Conservation (phyloP, 2,888 invertebrate genomes). For the Thecocarcelia acutangulata region DNA sequence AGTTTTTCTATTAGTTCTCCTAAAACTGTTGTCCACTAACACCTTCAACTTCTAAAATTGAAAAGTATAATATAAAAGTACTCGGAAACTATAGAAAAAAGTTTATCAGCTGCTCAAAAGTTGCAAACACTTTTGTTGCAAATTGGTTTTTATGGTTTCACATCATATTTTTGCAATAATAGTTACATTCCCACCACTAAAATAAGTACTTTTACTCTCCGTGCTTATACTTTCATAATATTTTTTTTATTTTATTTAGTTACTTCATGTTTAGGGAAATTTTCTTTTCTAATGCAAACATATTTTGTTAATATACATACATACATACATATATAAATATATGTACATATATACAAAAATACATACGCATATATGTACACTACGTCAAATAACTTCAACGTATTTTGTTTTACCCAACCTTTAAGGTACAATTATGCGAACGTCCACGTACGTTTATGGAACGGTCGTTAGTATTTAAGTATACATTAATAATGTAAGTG, state of each 20-base stretch:
- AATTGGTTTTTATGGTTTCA: constrained; percentile 60
- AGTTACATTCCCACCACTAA: constrained; percentile 12
- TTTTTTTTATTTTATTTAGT: neutral
- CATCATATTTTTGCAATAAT: constrained; percentile 49
- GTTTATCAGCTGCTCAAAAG: constrained; percentile 52
- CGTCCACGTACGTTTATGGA: no score
- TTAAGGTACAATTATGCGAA: no score
- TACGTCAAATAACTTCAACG: no score
- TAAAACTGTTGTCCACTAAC: constrained; percentile 38
- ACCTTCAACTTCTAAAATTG: constrained; percentile 9
- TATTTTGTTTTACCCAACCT: no score
- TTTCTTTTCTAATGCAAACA: neutral
- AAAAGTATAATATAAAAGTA: neutral
- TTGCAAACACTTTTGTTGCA: constrained; percentile 51
- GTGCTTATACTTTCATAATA: neutral
- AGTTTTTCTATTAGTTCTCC: constrained; percentile 1
- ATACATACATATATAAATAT: no score
- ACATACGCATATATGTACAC: no score
- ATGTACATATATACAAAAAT: no score
- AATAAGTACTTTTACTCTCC: constrained; percentile 3
- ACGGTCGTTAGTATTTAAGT: no score
- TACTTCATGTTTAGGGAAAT: constrained; percentile 2
- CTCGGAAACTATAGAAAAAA: constrained; percentile 27
- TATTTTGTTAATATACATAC: no score
- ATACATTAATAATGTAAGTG: no score